Conservation (phyloP, 1,140 invertebrate genomes). For the Cotesia chilonis region DNA sequence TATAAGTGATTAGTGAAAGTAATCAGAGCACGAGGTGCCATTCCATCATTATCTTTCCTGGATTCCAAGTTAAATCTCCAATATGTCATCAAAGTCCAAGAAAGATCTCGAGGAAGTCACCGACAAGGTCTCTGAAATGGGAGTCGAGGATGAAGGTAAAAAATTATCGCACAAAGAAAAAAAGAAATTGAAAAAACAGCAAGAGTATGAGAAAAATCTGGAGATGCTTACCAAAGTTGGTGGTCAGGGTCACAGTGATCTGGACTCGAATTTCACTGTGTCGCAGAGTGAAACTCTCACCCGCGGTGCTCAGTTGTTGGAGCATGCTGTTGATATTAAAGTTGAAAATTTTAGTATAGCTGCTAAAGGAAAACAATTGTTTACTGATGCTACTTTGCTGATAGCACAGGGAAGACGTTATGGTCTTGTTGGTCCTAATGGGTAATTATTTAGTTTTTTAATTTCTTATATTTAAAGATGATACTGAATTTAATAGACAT, state of each 20-base stretch:
- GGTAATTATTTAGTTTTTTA: constrained; percentile 66
- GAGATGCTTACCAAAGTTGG: constrained; percentile 88
- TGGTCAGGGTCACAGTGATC: constrained; percentile 85
- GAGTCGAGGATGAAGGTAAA: constrained; percentile 53
- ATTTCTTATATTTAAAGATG: too few species aligned
- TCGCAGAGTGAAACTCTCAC: constrained; percentile 73
- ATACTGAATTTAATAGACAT: too few species aligned
- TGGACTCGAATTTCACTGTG: constrained; percentile 95
- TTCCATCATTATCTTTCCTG: too few species aligned
- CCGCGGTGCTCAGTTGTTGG: constrained; percentile 78
- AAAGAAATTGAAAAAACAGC: constrained; percentile 92
- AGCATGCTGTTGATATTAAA: constrained; percentile 98
- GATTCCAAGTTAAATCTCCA: not conserved
- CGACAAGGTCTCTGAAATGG: constrained; percentile 53
- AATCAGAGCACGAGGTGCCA: too few species aligned
- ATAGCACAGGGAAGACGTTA: constrained; percentile 95
- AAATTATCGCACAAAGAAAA: constrained; percentile 94
- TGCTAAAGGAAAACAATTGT: constrained; percentile 96
- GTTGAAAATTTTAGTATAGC: constrained; percentile 98
- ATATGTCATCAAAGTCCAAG: constrained; percentile 30
- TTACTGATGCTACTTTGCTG: constrained; percentile 94
- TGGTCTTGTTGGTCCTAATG: constrained; percentile 98
- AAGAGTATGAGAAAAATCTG: constrained; percentile 92
- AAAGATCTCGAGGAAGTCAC: constrained; percentile 53
- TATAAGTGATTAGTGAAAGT: too few species aligned